Conservation (phyloP, 35 echinoderm and acorn worm species). For the Diadema setosum region DNA sequence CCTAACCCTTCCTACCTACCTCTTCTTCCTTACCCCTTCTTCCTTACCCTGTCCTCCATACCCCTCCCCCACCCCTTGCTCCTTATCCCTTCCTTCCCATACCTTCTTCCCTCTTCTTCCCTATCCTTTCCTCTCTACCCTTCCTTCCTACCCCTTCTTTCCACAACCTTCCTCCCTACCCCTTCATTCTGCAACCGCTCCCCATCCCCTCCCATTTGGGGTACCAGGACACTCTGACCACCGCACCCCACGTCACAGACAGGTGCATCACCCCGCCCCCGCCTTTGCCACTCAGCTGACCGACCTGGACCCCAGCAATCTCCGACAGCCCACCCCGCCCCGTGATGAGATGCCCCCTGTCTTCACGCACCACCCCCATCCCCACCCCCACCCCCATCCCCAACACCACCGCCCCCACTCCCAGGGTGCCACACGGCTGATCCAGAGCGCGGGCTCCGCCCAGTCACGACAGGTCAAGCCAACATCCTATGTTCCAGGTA, state of each 20-base stretch:
- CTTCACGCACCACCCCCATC: neutral
- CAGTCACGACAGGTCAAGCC: constrained; percentile 35
- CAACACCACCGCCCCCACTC: neutral
- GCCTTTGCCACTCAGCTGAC: constrained; percentile 70
- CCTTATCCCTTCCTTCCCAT: too few species aligned
- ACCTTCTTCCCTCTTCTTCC: too few species aligned
- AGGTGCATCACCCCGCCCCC: constrained; percentile 68
- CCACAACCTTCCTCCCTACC: neutral
- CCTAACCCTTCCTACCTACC: too few species aligned
- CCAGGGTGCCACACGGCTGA: constrained; percentile 17
- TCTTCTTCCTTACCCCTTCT: too few species aligned
- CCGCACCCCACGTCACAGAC: constrained; percentile 39
- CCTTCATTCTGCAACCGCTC: neutral
- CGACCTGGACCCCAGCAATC: constrained; percentile 32
- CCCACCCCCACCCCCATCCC: neutral
- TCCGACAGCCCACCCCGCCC: constrained; percentile 27
- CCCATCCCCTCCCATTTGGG: neutral
- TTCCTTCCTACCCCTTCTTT: too few species aligned
- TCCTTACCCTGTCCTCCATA: too few species aligned
- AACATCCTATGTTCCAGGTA: constrained; percentile 55
- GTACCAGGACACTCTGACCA: neutral
- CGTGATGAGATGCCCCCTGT: neutral
- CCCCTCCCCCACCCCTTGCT: too few species aligned
- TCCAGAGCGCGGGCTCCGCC: constrained; percentile 65
- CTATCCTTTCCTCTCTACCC: too few species aligned